phyloP scores from a whole-genome alignment of 2,113 vertebrate genomes.

The Bufo gargarizans region DNA sequence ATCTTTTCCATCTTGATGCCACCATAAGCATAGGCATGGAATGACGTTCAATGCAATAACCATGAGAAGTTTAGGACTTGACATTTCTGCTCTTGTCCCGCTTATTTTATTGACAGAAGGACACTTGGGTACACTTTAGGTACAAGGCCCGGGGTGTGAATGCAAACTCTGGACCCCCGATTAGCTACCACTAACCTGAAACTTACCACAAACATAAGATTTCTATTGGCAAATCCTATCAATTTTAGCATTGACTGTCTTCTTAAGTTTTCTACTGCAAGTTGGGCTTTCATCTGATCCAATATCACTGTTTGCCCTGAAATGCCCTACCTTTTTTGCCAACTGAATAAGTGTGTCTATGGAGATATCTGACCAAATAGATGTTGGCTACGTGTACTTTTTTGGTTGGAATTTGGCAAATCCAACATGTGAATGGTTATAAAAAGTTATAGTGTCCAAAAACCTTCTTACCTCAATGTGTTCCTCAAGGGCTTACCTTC shows the following conservation, averaged over 20 bases:
- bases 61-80: neutral
- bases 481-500: neutral
- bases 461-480: neutral
- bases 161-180: neutral
- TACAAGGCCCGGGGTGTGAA: neutral
- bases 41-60: neutral
- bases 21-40: neutral
- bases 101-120: neutral
- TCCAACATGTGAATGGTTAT: neutral
- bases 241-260: too few relatives aligned
- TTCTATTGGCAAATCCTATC: too few relatives aligned
- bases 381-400: too few relatives aligned
- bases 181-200: neutral
- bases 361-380: too few relatives aligned
- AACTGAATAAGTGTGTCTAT: too few relatives aligned
- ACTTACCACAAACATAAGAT: too few relatives aligned
- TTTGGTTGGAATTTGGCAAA: neutral
- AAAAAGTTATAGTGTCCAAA: neutral
- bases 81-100: neutral
- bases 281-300: too few relatives aligned
- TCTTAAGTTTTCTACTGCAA: too few relatives aligned
- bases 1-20: neutral
- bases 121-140: neutral
- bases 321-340: too few relatives aligned
- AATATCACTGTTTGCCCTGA: too few relatives aligned